Percentiles rank a stretch among this genome's conserved stretches.
Conservation (phyloP, 2,113 vertebrate species). For the Alexandromys fortis region DNA sequence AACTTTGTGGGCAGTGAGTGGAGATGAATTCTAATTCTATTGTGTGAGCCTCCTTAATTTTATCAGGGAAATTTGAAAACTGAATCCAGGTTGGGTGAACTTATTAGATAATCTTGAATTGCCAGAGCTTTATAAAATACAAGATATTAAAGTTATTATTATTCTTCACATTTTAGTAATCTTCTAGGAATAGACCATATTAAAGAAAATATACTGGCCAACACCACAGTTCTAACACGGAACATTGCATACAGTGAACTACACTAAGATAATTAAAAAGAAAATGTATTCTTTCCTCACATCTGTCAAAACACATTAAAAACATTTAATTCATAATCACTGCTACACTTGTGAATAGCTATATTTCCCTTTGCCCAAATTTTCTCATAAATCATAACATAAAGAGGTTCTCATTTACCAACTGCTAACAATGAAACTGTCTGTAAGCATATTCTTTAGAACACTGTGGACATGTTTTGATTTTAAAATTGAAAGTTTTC, state of each 20-base stretch:
- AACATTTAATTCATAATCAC: conserved; percentile 57
- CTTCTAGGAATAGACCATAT: conserved; percentile 16
- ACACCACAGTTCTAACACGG: not conserved
- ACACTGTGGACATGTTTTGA: conserved; percentile 21
- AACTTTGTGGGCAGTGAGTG: conserved; percentile 47
- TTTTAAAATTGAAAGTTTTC: not conserved
- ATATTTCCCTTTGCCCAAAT: not conserved
- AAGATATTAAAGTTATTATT: conserved; percentile 32
- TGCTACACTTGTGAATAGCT: conserved; percentile 8
- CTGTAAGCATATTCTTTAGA: not conserved
- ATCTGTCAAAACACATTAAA: conserved; percentile 67
- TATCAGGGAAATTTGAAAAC: conserved; percentile 19
- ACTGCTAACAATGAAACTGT: not conserved
- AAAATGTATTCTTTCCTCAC: conserved; percentile 45
- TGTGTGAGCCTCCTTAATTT: not conserved
- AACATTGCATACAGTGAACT: not conserved
- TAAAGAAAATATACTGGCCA: conserved; percentile 61
- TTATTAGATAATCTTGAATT: conserved; percentile 38
- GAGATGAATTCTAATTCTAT: conserved; percentile 54
- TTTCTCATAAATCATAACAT: conserved; percentile 53
- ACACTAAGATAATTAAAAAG: conserved; percentile 60
- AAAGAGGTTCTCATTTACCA: conserved; percentile 39
- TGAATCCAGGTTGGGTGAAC: not conserved
- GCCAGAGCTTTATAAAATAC: conserved; percentile 16
- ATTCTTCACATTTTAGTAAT: conserved; percentile 33